Base-by-base conservation (phyloP, 2,888 invertebrate genomes). In the Cheilosia scutellata region DNA sequence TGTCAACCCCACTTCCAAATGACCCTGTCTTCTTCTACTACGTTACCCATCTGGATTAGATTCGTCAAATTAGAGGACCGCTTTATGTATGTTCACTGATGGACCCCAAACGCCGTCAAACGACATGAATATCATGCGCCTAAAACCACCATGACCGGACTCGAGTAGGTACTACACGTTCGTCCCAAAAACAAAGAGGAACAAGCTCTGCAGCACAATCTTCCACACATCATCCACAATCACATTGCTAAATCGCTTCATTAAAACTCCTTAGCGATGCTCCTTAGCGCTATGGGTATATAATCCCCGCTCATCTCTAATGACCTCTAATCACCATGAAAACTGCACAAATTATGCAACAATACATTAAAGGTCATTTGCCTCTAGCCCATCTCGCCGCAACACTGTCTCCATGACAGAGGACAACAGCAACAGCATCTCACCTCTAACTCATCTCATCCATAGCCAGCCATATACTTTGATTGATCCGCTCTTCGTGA, bases 401-500 rank as follows among this genome's bases (percentile, higher is more conserved):
- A 13, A 13, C 4, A 2, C n/a, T 42, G 13, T 49, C 55, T n/a
- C 9, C 16, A 3, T n/a, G 16, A 37, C 55, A 58, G 47, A 65
- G 71, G 53, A 37, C 58, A 66, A 20, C 20, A 20, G 20, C 20
- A 20, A 20, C 20, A 20, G 40, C 60, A 62, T 78, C 66, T 83
- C 72, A 72, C 66, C 72, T 72, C 72, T 16, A 40, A 44, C 16
- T 44, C 65, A 82, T 71, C 70, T 68, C 31, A 11, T 49, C 3
- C 49, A 0, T 2, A n/a, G 44, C 29, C 11, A 37, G 25, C 25
- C 25, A 63, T 33, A 40, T 20, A 31, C 86, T 86, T 86, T 86
- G 86, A 86, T 82, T 86, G 86, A 86, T 86, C 86, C 86, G 86
- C 82, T 58, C 66, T 33, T 77, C 86, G 68, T 86, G 86, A 86